phyloP scores from a whole-genome alignment of 2,113 vertebrate genomes.

The Melanotaenia duboulayi region DNA sequence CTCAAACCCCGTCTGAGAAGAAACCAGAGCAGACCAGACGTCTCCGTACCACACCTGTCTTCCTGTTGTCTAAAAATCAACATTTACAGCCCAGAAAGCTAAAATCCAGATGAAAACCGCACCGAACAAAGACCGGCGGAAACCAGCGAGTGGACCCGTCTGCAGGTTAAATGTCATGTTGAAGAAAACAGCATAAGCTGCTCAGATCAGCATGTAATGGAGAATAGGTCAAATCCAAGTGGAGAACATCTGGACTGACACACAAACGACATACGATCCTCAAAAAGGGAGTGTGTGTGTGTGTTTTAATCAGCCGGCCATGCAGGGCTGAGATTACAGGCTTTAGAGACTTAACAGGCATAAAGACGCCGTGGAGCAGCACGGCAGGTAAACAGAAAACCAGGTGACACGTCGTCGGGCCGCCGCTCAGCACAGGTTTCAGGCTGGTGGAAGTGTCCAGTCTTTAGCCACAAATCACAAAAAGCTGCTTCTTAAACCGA shows the following conservation, averaged over 20 bases:
- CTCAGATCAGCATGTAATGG: slow-evolving; percentile 51
- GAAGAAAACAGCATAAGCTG: slow-evolving; percentile 46
- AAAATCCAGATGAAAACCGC: no score
- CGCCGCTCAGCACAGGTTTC: no score
- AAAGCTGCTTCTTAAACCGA: no score
- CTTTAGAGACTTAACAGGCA: slow-evolving; percentile 84
- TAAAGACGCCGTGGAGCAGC: slow-evolving; percentile 80
- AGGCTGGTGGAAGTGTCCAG: no score
- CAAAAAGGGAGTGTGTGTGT: slow-evolving; percentile 18
- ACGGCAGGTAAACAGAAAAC: slow-evolving; percentile 30
- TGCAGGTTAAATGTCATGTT: slow-evolving; percentile 39
- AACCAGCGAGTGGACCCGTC: neutral
- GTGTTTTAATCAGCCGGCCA: slow-evolving; percentile 84
- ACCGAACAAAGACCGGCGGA: no score
- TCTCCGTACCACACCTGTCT: no score
- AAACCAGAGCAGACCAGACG: no score
- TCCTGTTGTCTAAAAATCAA: no score
- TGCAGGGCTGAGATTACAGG: slow-evolving; percentile 83
- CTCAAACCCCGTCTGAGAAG: no score
- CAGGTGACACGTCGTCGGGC: neutral
- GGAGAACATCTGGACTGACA: slow-evolving; percentile 66
- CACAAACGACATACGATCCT: slow-evolving; percentile 73
- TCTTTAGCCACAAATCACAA: no score
- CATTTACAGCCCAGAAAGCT: no score
- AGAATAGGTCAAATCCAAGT: slow-evolving; percentile 55